phyloP scores from a whole-genome alignment of 1,140 invertebrate species.

The Drosophila yakuba region DNA sequence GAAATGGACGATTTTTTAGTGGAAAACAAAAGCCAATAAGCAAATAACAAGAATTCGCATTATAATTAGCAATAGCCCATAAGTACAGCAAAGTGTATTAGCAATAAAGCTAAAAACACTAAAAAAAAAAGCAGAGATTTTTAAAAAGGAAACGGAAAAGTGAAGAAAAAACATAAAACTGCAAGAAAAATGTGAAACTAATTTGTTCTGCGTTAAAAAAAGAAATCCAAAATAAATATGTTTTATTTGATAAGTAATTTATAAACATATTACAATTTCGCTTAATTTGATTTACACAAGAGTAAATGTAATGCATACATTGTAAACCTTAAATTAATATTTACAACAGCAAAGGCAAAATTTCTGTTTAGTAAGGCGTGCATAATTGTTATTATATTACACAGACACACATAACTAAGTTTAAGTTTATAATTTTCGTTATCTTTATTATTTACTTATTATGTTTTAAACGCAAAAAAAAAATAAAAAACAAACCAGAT shows the following conservation, averaged over 20 bases:
- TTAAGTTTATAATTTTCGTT: conserved; percentile 81
- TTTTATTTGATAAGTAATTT: conserved; percentile 58
- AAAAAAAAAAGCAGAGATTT: conserved; percentile 35
- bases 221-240: conserved; percentile 46
- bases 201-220: conserved; percentile 48
- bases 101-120: conserved; percentile 54
- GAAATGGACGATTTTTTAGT: conserved; percentile 31
- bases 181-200: conserved; percentile 41
- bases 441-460: conserved; percentile 80
- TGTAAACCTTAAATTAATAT: conserved; percentile 58
- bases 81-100: conserved; percentile 69
- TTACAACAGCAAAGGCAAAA: conserved; percentile 34
- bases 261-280: conserved; percentile 39
- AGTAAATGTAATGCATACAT: conserved; percentile 30
- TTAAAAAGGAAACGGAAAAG: conserved; percentile 56
- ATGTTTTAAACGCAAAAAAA: conserved; percentile 72
- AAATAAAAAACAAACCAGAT: conserved; percentile 27
- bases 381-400: conserved; percentile 77
- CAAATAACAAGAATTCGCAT: conserved; percentile 66
- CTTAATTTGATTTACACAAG: conserved; percentile 53
- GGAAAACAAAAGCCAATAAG: conserved; percentile 65
- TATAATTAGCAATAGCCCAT: conserved; percentile 82
- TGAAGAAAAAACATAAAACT: conserved; percentile 51
- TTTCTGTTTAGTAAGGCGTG: conserved; percentile 69
- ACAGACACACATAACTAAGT: conserved; percentile 62